Base-by-base conservation (phyloP, 2,888 invertebrate species). In the Zele albiditarsus region DNA sequence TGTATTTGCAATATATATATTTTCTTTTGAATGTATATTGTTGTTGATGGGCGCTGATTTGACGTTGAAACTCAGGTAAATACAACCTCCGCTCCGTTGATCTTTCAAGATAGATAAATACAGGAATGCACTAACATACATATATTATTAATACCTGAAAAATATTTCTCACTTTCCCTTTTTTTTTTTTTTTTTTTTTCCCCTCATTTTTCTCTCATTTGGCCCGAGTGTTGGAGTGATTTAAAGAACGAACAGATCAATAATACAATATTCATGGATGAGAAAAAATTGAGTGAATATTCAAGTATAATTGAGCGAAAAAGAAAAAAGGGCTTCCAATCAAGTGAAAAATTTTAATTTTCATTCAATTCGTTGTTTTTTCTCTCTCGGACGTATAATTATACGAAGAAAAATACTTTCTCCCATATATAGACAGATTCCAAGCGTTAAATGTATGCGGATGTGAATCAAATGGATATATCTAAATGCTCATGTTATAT, bases 51-150 rank as follows among this genome's bases (percentile, higher is more conserved):
- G 31, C 62, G 20, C 31, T 14, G 28, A 6, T 31, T 62, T 28
- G 31, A 31, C 62, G 31, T 31, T 2, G 31, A 62, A 62, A 62
- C 31, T 31, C 62, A 31, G 62, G 31, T 31, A 46, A 62, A 31
- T 20, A 31, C 31, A 31, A 31, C 25, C n/a, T 3, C 62, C 4
- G 2, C n/a, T 31, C 20, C 16, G 5, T 46, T 46, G 62, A 62
- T 62, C 31, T 62, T 31, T 60, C 12, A 16, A 31, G 14, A n/a
- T n/a, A 62, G 62, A 62, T 62, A 62, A 31, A 25, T 16, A 3
- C 12, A 2, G 3, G 28, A 27, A 25, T 28, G 25, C 16, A 28
- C 58, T 16, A 1, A 1, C 20, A 5, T 25, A 27, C 12, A 27
- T 60, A 23, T 27, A 23, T 60, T 28, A 3, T 31, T 62, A 62